Conservation (phyloP, 1,140 invertebrate genomes). For the Vollenhovia emeryi region DNA sequence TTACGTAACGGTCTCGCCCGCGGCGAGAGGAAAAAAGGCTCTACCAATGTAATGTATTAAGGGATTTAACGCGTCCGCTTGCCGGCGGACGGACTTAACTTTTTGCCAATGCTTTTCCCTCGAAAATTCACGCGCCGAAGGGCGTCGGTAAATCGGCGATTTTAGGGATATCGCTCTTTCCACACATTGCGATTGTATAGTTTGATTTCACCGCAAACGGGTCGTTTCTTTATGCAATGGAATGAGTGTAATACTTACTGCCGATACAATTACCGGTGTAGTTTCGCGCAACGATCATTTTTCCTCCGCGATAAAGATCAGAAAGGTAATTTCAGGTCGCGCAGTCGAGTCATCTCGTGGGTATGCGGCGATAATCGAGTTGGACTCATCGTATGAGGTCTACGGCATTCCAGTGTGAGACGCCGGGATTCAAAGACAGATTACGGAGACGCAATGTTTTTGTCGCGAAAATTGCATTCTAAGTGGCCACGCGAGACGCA, state of each 20-base stretch:
- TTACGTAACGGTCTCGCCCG: conserved; percentile 36
- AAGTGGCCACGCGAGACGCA: background rate
- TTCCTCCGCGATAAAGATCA: background rate
- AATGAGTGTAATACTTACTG: background rate
- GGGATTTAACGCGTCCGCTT: conserved; percentile 39
- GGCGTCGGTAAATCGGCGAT: background rate
- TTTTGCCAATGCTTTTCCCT: background rate
- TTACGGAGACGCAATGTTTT: background rate
- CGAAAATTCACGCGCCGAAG: background rate
- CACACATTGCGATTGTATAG: background rate
- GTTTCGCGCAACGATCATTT: background rate
- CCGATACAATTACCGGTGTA: background rate
- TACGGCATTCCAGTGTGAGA: background rate
- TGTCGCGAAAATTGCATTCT: conserved; percentile 11
- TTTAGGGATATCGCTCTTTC: background rate
- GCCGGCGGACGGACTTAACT: conserved; percentile 26
- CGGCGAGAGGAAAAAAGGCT: background rate
- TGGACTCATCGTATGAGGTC: background rate
- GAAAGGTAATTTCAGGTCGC: background rate
- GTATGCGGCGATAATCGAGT: background rate
- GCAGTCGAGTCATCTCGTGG: background rate
- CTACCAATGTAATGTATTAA: conserved; percentile 21
- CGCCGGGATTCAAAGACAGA: background rate
- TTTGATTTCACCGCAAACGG: background rate
- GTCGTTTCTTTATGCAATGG: background rate